These are phyloP conservation scores for Protonemura montana DNA, from an alignment of 2,888 invertebrate genomes.

Conservation along the genomic window DNA sequence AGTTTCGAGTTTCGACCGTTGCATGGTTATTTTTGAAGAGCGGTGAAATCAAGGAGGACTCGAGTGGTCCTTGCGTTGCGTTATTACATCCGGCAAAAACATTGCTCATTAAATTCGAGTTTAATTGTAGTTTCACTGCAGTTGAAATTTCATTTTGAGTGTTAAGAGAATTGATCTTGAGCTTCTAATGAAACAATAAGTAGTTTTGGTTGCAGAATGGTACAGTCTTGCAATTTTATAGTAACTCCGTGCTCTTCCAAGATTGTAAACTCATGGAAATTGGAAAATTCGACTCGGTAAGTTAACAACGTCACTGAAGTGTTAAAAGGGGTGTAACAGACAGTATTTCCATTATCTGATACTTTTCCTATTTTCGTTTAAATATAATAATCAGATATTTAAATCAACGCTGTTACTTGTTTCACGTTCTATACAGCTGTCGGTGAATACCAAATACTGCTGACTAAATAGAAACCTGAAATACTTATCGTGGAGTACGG, in stretches of 20 bases:
- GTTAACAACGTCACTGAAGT: too few species aligned
- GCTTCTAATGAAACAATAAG: not conserved
- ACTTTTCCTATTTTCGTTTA: not conserved
- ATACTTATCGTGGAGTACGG: not conserved
- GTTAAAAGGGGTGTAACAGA: too few species aligned
- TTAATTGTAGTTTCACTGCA: not conserved
- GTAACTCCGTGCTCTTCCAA: not conserved
- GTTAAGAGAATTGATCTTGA: not conserved
- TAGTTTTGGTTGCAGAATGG: not conserved
- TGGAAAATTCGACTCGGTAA: too few species aligned
- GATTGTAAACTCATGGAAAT: too few species aligned
- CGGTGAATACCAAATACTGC: not conserved
- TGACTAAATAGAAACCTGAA: not conserved
- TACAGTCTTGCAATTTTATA: not conserved
- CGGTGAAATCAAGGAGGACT: not conserved
- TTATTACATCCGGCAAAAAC: not conserved
- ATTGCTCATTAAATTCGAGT: not conserved
- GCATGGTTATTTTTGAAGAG: not conserved
- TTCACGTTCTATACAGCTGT: not conserved
- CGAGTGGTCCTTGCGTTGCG: not conserved
- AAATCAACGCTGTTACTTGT: not conserved
- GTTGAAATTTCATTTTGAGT: not conserved
- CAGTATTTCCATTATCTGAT: too few species aligned
- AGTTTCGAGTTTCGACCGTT: not conserved
- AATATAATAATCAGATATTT: not conserved